phyloP scores from a whole-genome alignment of 2,888 invertebrate genomes.

The Apamea sordens region DNA sequence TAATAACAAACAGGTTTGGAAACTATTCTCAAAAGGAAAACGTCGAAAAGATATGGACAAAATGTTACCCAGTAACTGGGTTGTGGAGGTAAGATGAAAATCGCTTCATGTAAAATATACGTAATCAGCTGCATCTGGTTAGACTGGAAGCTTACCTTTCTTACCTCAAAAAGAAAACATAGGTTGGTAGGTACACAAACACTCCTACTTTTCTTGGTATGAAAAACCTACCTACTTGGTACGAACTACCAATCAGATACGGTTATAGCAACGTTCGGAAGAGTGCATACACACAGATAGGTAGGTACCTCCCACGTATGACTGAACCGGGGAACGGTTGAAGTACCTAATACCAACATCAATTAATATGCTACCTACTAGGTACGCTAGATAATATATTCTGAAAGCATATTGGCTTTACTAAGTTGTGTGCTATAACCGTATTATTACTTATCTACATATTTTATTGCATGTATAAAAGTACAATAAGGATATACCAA shows the following conservation, averaged over 20 bases:
- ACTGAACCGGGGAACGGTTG: neutral
- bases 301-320: neutral
- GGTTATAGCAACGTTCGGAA: neutral
- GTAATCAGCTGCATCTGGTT: neutral
- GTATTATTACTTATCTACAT: neutral
- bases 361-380: neutral
- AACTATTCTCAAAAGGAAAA: neutral
- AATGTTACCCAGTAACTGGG: neutral
- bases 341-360: constrained; percentile 25
- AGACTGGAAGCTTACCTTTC: neutral
- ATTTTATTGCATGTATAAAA: neutral
- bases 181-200: neutral
- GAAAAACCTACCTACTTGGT: neutral
- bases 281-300: neutral
- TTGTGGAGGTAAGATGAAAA: neutral
- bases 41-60: neutral
- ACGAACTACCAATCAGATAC: constrained; percentile 5
- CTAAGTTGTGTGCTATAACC: neutral
- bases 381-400: constrained; percentile 5
- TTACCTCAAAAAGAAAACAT: neutral
- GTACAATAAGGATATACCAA: neutral
- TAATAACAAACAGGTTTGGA: neutral
- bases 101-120: neutral
- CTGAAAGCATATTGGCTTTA: constrained; percentile 13
- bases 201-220: neutral